Evolutionary conservation across 2,888 invertebrate species (phyloP), one percentile per base, ranked within the genome.

Genomic region (Galerucella pusilla): DNA sequence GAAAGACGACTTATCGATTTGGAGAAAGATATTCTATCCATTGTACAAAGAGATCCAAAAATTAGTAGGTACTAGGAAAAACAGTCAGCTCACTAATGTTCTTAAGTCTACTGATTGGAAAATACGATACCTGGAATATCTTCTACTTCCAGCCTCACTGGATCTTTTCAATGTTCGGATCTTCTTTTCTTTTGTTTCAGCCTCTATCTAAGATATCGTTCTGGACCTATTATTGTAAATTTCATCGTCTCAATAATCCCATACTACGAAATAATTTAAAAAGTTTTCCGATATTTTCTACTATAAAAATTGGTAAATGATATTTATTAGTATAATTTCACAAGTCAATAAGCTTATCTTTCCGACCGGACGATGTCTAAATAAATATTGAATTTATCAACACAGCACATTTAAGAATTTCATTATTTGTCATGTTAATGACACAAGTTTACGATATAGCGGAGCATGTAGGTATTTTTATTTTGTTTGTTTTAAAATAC

Each of bases 301-400:
- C 2, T 49, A 49, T 12, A 20, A 20, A 20, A 57, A n/a, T 16
- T 57, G 57, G 57, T 20, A 9, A 20, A 20, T 57, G 52, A 63
- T 63, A 42, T 63, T 71, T 54, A 35, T 71, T 57, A 42, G 57
- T 20, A 45, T 66, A 71, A 71, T 54, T 71, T 57, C 57, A 54
- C 57, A 72, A 28, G 72, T 72, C 66, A 66, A 72, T 72, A 66
- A 46, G 66, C 72, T 66, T 67, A 72, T 66, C 59, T 49, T 35
- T 35, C 5, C 66, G 66, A 59, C 66, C 57, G 25, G 54, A 14
- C 71, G 59, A 46, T 72, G 66, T 72, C 72, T 73, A 46, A 45
- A 74, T 76, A 71, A 78, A 78, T 74, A 78, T 78, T 76, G 71
- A 74, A 71, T 76, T 74, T 78, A 73, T 76, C 60, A 71, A 68